These are phyloP conservation scores for Oreochromis niloticus DNA, from an alignment of 2,113 vertebrate species.

Conservation along the genomic window DNA sequence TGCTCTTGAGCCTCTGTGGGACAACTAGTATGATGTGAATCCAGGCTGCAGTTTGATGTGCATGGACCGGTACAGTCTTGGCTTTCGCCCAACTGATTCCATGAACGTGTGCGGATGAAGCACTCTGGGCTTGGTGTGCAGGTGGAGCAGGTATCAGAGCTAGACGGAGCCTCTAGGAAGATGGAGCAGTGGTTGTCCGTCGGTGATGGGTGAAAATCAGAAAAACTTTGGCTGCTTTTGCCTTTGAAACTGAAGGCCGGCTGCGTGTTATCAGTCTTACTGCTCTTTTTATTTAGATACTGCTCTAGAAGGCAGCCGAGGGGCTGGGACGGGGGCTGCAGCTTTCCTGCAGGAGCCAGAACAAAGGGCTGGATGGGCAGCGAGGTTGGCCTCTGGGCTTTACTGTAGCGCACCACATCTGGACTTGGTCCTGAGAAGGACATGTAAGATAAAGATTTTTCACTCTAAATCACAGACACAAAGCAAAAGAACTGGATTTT, in stretches of 20 bases:
- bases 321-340: slow-evolving; percentile 68
- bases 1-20: neutral
- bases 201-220: slow-evolving; percentile 74
- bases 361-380: slow-evolving; percentile 95
- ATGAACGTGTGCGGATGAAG: slow-evolving; percentile 4
- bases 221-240: slow-evolving; percentile 58
- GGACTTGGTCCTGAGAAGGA: slow-evolving; percentile 68
- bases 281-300: slow-evolving; percentile 81
- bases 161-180: slow-evolving; percentile 74
- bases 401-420: slow-evolving; percentile 80
- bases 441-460: neutral
- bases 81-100: slow-evolving; percentile 23
- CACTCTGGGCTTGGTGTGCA: slow-evolving; percentile 72
- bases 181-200: slow-evolving; percentile 79
- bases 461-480: neutral
- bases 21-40: neutral
- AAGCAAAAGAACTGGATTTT: neutral
- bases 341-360: slow-evolving; percentile 80
- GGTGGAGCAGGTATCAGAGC: slow-evolving; percentile 82
- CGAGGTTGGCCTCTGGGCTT: slow-evolving; percentile 91
- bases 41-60: slow-evolving; percentile 52
- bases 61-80: slow-evolving; percentile 42
- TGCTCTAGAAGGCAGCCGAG: slow-evolving; percentile 83
- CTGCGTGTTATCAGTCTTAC: slow-evolving; percentile 33
- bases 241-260: slow-evolving; percentile 24